These are phyloP conservation scores for Suricata suricatta DNA, from an alignment of 2,113 vertebrate genomes.

Conservation along the genomic window DNA sequence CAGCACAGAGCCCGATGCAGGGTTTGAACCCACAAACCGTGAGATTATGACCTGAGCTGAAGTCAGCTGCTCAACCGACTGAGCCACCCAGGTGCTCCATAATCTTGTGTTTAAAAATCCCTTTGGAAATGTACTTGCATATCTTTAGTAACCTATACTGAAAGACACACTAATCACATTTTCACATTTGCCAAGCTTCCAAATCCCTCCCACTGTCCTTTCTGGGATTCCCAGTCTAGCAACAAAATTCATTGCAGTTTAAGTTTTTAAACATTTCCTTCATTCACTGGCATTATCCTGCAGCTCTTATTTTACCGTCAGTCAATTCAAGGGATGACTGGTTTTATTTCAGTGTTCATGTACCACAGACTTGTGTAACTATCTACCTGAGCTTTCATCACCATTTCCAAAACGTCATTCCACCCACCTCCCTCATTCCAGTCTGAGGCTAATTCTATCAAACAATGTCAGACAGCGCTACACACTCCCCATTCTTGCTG, in stretches of 20 bases:
- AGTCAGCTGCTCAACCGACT: no score
- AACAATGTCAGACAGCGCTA: neutral
- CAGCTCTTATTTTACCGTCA: neutral
- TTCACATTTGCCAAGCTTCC: neutral
- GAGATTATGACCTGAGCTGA: no score
- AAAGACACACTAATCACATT: neutral
- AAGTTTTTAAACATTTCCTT: neutral
- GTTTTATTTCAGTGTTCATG: neutral
- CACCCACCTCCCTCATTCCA: neutral
- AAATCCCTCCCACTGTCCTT: neutral
- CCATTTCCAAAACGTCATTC: neutral
- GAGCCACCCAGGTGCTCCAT: no score
- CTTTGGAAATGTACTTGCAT: neutral
- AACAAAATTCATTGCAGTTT: neutral
- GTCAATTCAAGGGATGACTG: neutral
- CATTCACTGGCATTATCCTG: neutral
- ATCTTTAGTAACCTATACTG: neutral
- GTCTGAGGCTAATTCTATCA: neutral
- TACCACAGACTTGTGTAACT: neutral
- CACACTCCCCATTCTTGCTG: neutral
- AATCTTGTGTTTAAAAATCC: neutral
- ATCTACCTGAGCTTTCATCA: neutral
- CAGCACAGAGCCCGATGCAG: no score
- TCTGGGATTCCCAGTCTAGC: neutral
- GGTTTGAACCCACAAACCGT: no score